Evolutionary conservation across 2,888 invertebrate genomes (phyloP), one percentile per base, ranked within the genome.

Genomic region (Villa cingulata): DNA sequence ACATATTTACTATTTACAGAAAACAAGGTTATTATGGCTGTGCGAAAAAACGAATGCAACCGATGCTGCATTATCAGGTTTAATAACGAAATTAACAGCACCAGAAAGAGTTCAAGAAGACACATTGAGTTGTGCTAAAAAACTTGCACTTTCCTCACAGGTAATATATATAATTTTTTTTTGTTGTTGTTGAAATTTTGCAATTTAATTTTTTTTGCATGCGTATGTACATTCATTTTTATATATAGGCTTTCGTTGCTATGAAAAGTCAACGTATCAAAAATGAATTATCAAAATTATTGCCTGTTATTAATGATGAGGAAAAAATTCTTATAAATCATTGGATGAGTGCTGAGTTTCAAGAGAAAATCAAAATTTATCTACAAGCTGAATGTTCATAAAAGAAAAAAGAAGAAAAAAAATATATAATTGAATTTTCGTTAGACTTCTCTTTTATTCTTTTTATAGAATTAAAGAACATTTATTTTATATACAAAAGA

Each of bases 71-170:
- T 74, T 78, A 51, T 76, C 80, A 46, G 91, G 92, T 2, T 74
- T 95, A 44, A 81, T 92, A 18, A 82, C 86, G 43, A 82, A 86
- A 62, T 76, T 84, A 43, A 72, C 90, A 53, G 82, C 84, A 80
- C 80, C 86, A 0, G 80, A 81, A 51, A 77, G 79, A 57, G 85
- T 88, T 60, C 76, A 80, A 57, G 81, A 83, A 47, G 86, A 88
- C 63, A 74, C 89, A 19, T 73, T 83, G 44, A 75, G 77, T 16
- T 72, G 81, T 38, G 76, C 83, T 19, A 75, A 74, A 54, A 75
- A 77, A 49, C 78, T 91, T 64, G 81, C 87, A 20, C 72, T 74
- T 38, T 86, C 89, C 1, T 69, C 75, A 48, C 81, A 85, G 76
- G 90, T 91, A 54, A 55, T 52, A 48, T 14, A 40, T n/a, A 3